Conservation (phyloP, 1,140 invertebrate species). For the Nylanderia fulva region DNA sequence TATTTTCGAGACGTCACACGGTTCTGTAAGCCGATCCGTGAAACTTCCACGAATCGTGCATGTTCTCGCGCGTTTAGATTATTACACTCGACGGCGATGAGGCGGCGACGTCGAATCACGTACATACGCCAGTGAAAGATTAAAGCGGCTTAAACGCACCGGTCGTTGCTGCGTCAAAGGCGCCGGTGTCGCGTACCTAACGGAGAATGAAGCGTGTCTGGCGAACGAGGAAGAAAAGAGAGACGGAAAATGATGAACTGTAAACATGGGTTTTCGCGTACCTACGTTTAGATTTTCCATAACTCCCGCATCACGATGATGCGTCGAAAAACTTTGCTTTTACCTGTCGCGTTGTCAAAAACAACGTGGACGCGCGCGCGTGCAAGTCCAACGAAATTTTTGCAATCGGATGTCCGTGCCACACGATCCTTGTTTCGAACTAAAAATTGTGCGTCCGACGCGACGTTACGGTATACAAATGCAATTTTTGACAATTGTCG, state of each 20-base stretch:
- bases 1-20: neutral
- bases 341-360: neutral
- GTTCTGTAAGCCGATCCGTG: neutral
- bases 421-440: neutral
- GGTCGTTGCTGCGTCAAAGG: constrained; percentile 28
- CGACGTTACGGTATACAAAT: constrained; percentile 16
- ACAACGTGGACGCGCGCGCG: neutral
- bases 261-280: neutral
- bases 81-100: constrained; percentile 39
- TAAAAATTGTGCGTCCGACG: neutral
- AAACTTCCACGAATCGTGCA: constrained; percentile 28
- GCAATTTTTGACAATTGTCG: neutral
- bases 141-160: constrained; percentile 52
- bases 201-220: neutral
- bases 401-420: neutral
- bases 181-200: neutral
- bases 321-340: constrained; percentile 13
- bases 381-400: constrained; percentile 19
- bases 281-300: constrained; percentile 26
- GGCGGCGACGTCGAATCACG: constrained; percentile 42
- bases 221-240: constrained; percentile 24
- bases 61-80: constrained; percentile 41
- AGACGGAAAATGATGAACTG: constrained; percentile 39
- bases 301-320: constrained; percentile 11
- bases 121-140: constrained; percentile 55